These are phyloP conservation scores for Danaus melanippus DNA, from an alignment of 1,140 invertebrate genomes.

Conservation along the genomic window DNA sequence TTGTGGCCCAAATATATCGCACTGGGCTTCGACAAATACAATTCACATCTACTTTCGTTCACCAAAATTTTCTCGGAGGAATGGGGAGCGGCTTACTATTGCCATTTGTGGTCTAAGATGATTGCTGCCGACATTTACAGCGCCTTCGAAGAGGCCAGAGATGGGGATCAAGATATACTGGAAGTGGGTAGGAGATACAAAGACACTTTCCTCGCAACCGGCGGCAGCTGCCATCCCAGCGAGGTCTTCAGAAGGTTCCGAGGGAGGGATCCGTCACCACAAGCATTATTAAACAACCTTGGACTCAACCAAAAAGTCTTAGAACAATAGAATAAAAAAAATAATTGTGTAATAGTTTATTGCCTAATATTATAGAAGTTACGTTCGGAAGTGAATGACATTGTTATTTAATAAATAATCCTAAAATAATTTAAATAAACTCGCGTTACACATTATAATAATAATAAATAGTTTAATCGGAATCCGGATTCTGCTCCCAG, in stretches of 20 bases:
- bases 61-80: slow-evolving; percentile 80
- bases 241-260: slow-evolving; percentile 92
- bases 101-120: slow-evolving; percentile 86
- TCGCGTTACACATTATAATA: too few species aligned
- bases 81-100: slow-evolving; percentile 84
- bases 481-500: slow-evolving; percentile 71
- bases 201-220: slow-evolving; percentile 88
- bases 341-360: slow-evolving; percentile 17
- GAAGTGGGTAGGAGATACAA: slow-evolving; percentile 81
- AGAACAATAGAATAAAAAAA: slow-evolving; percentile 35
- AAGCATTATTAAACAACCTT: slow-evolving; percentile 82
- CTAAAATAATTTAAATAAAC: too few species aligned
- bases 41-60: slow-evolving; percentile 87
- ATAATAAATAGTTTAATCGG: slow-evolving; percentile 31
- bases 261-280: slow-evolving; percentile 90
- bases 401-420: too few species aligned
- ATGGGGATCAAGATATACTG: slow-evolving; percentile 65
- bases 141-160: slow-evolving; percentile 83
- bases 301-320: slow-evolving; percentile 63
- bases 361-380: slow-evolving; percentile 21
- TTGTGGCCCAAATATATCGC: slow-evolving; percentile 85
- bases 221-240: slow-evolving; percentile 83
- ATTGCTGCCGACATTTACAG: slow-evolving; percentile 91
- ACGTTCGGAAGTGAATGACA: neutral
- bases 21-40: slow-evolving; percentile 81